A percentile compares a stretch with the other conserved stretches of the same genome.
These are phyloP conservation scores for Apamea crenata DNA, from an alignment of 2,888 invertebrate genomes.

Conservation along the genomic window DNA sequence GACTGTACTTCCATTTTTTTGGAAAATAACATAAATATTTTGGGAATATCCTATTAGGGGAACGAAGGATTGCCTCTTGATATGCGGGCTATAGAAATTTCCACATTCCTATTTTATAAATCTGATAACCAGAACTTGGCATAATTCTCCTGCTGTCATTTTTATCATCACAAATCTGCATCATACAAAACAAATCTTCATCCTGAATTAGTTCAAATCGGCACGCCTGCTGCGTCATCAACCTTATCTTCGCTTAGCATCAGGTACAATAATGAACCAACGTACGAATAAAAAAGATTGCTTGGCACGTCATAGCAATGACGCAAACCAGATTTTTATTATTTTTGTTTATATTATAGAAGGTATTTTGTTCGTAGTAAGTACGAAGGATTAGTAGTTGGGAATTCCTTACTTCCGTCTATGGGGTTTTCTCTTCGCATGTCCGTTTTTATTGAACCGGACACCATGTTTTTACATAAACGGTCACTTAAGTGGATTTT, in stretches of 20 bases:
- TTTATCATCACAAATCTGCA: not conserved
- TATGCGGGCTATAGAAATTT: no score
- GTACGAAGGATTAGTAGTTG: conserved; percentile 34
- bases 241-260: conserved; percentile 21
- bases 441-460: conserved; percentile 36
- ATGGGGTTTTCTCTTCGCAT: conserved; percentile 59
- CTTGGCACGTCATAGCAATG: conserved; percentile 36
- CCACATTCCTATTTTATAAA: not conserved
- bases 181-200: not conserved
- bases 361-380: conserved; percentile 19
- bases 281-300: no score
- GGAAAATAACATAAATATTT: not conserved
- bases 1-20: not conserved
- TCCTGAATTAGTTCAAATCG: not conserved
- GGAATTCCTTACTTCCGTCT: conserved; percentile 66
- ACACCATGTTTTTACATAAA: conserved; percentile 8
- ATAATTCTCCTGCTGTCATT: not conserved
- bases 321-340: conserved; percentile 30
- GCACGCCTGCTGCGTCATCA: not conserved
- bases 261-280: not conserved
- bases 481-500: not conserved
- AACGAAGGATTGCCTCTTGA: not conserved
- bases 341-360: conserved; percentile 21
- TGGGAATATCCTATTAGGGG: not conserved
- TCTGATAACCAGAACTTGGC: not conserved